Evolutionary conservation across 2,797 vertebrate genomes (phyloP).

Genomic region (Neosilurus mollespiculum): DNA sequence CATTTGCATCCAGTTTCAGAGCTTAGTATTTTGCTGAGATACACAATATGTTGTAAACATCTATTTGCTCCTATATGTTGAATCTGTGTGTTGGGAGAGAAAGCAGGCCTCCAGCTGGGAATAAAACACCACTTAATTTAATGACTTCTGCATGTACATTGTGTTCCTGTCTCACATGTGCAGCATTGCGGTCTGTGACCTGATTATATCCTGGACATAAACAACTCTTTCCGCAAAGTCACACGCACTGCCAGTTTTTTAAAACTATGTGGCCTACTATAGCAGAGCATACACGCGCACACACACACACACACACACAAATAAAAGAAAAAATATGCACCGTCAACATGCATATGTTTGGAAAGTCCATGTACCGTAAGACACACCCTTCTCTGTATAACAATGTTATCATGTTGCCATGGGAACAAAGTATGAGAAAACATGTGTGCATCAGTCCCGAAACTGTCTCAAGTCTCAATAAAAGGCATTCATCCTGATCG

Average conservation of each 20-base stretch:
- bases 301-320: not conserved
- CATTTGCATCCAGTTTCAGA: too few species aligned
- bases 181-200: not conserved
- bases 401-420: conserved; percentile 60
- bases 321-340: conserved; percentile 18
- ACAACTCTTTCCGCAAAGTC: not conserved
- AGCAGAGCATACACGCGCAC: not conserved
- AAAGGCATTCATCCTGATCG: conserved; percentile 66
- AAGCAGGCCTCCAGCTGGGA: not conserved
- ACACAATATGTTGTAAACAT: too few species aligned
- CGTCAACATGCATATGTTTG: conserved; percentile 45
- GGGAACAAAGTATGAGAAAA: conserved; percentile 69
- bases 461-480: conserved; percentile 58
- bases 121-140: not conserved
- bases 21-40: too few species aligned
- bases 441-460: conserved; percentile 68
- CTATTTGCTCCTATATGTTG: too few species aligned
- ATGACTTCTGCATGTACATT: not conserved
- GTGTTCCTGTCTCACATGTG: not conserved
- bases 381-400: conserved; percentile 69
- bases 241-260: not conserved
- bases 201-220: conserved; percentile 1
- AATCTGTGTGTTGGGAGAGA: not conserved
- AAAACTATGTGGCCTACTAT: not conserved
- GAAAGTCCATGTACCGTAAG: conserved; percentile 62